Base-by-base conservation (phyloP, 1,140 invertebrate species). In the Euura lappo region DNA sequence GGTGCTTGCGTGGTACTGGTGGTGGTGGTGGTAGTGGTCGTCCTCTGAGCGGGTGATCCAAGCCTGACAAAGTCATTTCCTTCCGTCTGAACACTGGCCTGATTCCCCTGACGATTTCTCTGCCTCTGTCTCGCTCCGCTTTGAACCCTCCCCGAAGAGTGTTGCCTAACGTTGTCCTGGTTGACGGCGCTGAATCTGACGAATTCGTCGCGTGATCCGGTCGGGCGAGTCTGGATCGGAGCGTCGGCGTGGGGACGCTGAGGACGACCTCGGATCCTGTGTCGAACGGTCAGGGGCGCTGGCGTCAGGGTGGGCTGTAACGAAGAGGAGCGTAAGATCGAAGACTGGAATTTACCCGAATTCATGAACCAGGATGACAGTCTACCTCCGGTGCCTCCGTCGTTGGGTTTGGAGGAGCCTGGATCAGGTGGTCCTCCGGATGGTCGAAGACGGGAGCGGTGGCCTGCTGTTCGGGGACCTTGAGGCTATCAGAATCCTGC, bases 171-270 rank as follows among this genome's bases (percentile, higher is more conserved):
- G 13, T 76, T 72, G 66, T 85, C 80, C 67, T 84, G 81, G 72
- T 86, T 87, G 4, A 87, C 81, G 4, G 81, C 82, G 72, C 83
- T 86, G 72, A 88, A 87, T n/a, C 83, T 81, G 2, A 88, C 86
- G 71, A 83, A 88, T 43, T 87, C 86, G 60, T 87, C 84, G 66
- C 86, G 83, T 0, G 82, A 72, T 47, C 82, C 83, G 6, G 79
- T 77, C 6, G 83, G 80, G 28, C 78, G 79, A 1, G 85, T 87
- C 43, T 87, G 86, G 45, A 87, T 77, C 10, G 74, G 65, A 0
- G 86, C 77, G 44, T 87, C 87, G 2, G 13, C 51, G 51, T n/a
- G 51, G 51, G 51, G 51, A 28, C 80, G 81, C 45, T 80, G 79
- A 11, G 71, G 13, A 1, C 85, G 78, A 44, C 74, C 79, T 4